Conservation (phyloP, 2,888 invertebrate species). For the Camptogramma bilineatum region DNA sequence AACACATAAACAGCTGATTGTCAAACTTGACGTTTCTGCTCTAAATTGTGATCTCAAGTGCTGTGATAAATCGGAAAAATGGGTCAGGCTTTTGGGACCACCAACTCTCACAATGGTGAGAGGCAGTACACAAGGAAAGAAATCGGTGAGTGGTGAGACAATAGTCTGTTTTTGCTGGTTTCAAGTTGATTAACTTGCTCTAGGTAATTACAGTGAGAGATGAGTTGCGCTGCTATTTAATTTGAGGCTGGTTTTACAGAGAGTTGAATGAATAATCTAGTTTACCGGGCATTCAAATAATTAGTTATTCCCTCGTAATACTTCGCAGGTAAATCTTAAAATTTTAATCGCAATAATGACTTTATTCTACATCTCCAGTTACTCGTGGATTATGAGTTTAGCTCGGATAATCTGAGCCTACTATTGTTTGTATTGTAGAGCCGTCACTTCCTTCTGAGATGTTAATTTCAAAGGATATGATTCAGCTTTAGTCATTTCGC, state of each 20-base stretch:
- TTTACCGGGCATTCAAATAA: neutral
- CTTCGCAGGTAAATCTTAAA: neutral
- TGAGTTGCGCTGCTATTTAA: conserved; percentile 1
- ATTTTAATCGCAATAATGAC: conserved; percentile 7
- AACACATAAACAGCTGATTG: conserved; percentile 68
- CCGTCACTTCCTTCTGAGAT: conserved; percentile 15
- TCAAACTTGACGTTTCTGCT: conserved; percentile 46
- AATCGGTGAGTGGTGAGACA: conserved; percentile 65
- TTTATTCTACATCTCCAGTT: conserved; percentile 21
- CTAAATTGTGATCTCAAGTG: conserved; percentile 62
- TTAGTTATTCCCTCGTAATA: conserved; percentile 3
- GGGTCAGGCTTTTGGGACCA: conserved; percentile 82
- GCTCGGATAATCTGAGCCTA: conserved; percentile 6
- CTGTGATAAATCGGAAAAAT: conserved; percentile 64
- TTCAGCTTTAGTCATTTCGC: conserved; percentile 18
- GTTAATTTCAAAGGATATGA: conserved; percentile 19
- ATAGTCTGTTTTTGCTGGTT: conserved; percentile 14
- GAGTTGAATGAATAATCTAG: conserved; percentile 5
- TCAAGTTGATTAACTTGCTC: conserved; percentile 14
- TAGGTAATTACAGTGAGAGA: conserved; percentile 5
- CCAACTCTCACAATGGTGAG: conserved; percentile 77
- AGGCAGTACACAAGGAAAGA: conserved; percentile 79
- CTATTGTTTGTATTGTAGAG: conserved; percentile 16
- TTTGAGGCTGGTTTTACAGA: conserved; percentile 1
- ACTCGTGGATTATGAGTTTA: conserved; percentile 7